Evolutionary conservation across 2,113 vertebrate genomes (phyloP), one percentile per base, ranked within the genome.

Genomic region (Scomber scombrus): DNA sequence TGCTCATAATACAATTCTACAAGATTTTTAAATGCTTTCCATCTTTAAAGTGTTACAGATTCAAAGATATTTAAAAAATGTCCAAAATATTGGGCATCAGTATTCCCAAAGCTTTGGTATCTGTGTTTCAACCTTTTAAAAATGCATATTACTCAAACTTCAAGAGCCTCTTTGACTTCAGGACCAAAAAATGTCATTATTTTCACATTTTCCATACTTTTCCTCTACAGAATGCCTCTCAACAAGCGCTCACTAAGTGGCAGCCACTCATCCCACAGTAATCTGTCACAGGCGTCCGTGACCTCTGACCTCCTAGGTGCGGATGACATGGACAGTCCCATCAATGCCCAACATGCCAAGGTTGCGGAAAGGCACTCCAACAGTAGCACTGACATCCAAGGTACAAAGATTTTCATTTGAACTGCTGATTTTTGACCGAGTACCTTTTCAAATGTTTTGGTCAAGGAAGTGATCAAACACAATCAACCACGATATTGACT

Each of bases 301-400:
- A 85, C 83, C 65, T 96, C 96, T 15, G 97, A 97, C 54, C 89
- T 95, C 79, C 94, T 95, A 21, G 93, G 91, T 2, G 85, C 92
- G 15, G 96, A 98, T 29, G 97, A 98, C 4, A 90, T 95, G 46
- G 96, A 95, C 50, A 95, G 94, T 74, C 95, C 95, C 12, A 13
- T 93, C 79, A 93, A 84, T 57, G 78, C 85, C n/a, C 94, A 82
- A 11, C 94, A 95, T 0, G 86, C 89, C 71, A 99, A 95, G 85
- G 95, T 96, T 1, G 93, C 94, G 54, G 97, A 98, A 70, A 95
- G 96, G 75, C 94, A 95, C 23, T 98, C 95, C 55, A 96, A 96
- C 65, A 96, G 95, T 82, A 96, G 85, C 92, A 91, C 92, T 4
- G 97, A 98, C 87, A 90, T 96, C 56, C 96, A 97, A 95, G 97